Conservation (phyloP, 92 coral and sea anemone genomes). For the Blastomussa wellsi region DNA sequence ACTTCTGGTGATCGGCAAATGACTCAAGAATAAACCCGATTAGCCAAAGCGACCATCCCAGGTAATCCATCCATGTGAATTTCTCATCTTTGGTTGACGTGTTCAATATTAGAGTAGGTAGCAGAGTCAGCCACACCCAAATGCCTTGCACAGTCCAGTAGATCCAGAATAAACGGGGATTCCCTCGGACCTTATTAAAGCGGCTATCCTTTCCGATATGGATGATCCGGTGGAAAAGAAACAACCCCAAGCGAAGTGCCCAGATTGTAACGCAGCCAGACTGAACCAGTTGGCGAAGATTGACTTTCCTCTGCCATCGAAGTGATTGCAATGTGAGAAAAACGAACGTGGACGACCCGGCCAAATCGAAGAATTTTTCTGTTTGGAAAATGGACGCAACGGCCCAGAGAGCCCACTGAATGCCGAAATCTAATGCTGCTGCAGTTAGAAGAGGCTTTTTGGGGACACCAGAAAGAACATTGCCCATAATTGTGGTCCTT, state of each 20-base stretch:
- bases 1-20: slow-evolving; percentile 88
- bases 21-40: slow-evolving; percentile 79
- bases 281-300: slow-evolving; percentile 85
- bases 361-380: slow-evolving; percentile 82
- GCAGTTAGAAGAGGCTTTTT: slow-evolving; percentile 38
- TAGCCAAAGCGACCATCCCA: slow-evolving; percentile 92
- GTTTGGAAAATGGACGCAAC: slow-evolving; percentile 77
- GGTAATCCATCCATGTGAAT: slow-evolving; percentile 84
- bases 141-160: slow-evolving; percentile 92
- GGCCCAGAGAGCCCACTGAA: slow-evolving; percentile 87
- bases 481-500: not conserved
- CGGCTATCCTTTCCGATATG: slow-evolving; percentile 86
- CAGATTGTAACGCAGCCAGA: slow-evolving; percentile 86
- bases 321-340: slow-evolving; percentile 81
- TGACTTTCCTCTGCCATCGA: slow-evolving; percentile 53
- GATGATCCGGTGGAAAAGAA: slow-evolving; percentile 74
- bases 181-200: slow-evolving; percentile 80
- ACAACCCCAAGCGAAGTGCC: slow-evolving; percentile 89
- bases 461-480: slow-evolving; percentile 10
- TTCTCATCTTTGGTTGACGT: slow-evolving; percentile 65
- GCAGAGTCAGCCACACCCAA: slow-evolving; percentile 83
- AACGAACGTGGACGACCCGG: slow-evolving; percentile 87
- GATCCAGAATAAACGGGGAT: slow-evolving; percentile 69
- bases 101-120: slow-evolving; percentile 86
- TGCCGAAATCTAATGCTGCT: slow-evolving; percentile 83